These are phyloP conservation scores for Brachypodius melanocephalos DNA, from an alignment of 2,113 vertebrate species.

Conservation along the genomic window DNA sequence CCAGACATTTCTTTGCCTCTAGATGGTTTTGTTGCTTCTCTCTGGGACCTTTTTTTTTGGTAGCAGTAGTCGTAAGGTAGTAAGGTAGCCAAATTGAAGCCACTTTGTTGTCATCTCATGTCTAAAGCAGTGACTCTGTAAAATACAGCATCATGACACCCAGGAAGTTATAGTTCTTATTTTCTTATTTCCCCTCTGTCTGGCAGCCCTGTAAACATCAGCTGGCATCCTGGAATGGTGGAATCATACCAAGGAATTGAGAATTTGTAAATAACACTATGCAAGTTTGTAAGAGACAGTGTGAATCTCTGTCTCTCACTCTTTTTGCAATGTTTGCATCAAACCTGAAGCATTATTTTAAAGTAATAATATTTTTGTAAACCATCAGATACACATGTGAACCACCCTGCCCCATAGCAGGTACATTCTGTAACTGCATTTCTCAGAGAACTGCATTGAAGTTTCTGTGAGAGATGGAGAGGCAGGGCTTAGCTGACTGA, in stretches of 20 bases:
- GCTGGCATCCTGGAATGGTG: background rate
- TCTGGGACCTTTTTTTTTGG: background rate
- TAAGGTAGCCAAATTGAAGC: background rate
- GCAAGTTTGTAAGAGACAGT: background rate
- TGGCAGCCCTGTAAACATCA: background rate
- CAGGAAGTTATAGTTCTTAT: background rate
- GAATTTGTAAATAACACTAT: background rate
- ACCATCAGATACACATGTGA: background rate
- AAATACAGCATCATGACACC: background rate
- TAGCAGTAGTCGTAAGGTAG: background rate
- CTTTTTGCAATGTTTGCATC: background rate
- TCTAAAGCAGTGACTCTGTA: background rate
- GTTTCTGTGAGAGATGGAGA: background rate
- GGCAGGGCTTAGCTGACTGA: background rate
- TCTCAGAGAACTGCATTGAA: background rate
- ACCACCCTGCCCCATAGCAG: background rate
- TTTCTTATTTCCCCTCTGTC: background rate
- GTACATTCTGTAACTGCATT: background rate
- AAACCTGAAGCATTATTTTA: background rate
- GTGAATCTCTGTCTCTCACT: background rate
- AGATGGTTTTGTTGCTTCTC: background rate
- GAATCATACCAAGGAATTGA: background rate
- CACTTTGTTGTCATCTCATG: background rate
- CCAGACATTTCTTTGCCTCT: background rate
- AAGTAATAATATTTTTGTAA: background rate